Conservation (phyloP, 2,113 vertebrate genomes). For the Clupea harengus region DNA sequence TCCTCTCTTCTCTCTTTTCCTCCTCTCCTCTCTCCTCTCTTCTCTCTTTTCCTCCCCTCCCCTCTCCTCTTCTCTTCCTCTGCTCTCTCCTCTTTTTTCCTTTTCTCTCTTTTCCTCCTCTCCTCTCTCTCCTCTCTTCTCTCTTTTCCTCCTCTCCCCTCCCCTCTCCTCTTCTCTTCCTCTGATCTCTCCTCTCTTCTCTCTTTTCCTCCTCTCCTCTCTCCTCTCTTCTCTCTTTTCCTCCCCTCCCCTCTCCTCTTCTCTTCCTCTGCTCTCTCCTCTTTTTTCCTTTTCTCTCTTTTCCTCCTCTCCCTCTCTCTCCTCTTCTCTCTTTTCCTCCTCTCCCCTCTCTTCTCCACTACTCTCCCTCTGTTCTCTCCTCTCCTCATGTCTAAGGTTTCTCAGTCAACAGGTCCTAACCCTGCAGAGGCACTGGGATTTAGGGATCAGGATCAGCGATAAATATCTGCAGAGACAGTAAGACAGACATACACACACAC, state of each 20-base stretch:
- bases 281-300: neutral
- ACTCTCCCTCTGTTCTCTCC: neutral
- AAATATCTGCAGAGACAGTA: slow-evolving; percentile 64
- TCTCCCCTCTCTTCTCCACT: neutral
- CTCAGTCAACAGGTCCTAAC: too few species aligned
- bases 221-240: neutral
- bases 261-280: neutral
- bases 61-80: too few species aligned
- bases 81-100: too few species aligned
- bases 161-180: too few species aligned
- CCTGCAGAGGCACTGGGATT: slow-evolving; percentile 52
- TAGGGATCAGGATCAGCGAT: slow-evolving; percentile 56
- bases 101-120: too few species aligned
- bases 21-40: too few species aligned
- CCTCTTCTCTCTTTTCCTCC: neutral
- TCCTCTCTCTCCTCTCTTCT: too few species aligned
- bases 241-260: neutral
- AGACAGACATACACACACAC: slow-evolving; percentile 57
- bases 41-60: too few species aligned
- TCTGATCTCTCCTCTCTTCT: too few species aligned
- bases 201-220: neutral
- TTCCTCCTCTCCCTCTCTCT: neutral
- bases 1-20: too few species aligned
- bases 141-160: too few species aligned
- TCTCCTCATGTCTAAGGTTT: neutral